Conservation (phyloP, 1,140 invertebrate genomes). For the Rhyacophila brunnea region DNA sequence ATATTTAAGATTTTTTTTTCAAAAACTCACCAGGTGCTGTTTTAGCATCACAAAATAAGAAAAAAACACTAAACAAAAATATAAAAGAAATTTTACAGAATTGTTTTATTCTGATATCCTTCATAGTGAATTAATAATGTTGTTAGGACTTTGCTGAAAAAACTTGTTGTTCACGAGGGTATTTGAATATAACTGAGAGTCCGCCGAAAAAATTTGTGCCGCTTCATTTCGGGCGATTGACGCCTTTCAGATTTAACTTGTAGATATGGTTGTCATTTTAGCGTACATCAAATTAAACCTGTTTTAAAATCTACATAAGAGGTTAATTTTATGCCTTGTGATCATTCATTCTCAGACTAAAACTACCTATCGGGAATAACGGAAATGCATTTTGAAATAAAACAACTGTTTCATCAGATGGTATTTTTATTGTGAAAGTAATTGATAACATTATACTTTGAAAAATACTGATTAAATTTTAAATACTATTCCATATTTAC, state of each 20-base stretch:
- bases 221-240: slow-evolving; percentile 9
- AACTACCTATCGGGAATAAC: neutral
- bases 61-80: slow-evolving; percentile 4
- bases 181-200: neutral
- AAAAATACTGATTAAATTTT: slow-evolving; percentile 10
- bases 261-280: neutral
- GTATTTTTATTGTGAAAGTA: slow-evolving; percentile 10
- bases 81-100: neutral
- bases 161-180: slow-evolving; percentile 7
- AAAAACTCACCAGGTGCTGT: slow-evolving; percentile 30
- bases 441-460: slow-evolving; percentile 4
- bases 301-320: neutral
- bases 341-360: too few species aligned
- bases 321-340: too few species aligned
- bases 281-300: slow-evolving; percentile 12
- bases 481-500: slow-evolving; percentile 4
- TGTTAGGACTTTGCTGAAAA: neutral
- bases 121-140: neutral
- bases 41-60: slow-evolving; percentile 3
- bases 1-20: neutral
- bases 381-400: slow-evolving; percentile 2
- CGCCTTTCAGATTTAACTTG: neutral
- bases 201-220: slow-evolving; percentile 7
- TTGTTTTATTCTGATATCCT: too few species aligned
- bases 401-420: neutral